These are phyloP conservation scores for Steinernema feltiae DNA, from an alignment of 1,140 invertebrate genomes.

Conservation along the genomic window DNA sequence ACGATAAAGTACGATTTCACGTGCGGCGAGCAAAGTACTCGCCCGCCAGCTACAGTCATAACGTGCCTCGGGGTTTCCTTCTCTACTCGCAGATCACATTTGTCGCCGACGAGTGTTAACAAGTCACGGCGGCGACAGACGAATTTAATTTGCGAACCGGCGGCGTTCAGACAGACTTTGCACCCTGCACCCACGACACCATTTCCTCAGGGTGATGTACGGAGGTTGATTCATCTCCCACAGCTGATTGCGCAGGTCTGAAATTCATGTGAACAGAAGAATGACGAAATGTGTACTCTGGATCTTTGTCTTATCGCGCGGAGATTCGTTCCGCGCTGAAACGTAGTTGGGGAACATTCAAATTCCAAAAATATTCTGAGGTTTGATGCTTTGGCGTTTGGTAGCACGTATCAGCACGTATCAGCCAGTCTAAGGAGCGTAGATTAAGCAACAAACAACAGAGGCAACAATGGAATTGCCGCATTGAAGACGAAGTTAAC, in stretches of 20 bases:
- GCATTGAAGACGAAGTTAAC: no score
- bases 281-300: slow-evolving; percentile 10
- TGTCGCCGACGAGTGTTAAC: not conserved
- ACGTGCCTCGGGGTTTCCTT: slow-evolving; percentile 11
- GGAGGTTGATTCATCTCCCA: not conserved
- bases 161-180: slow-evolving; percentile 1
- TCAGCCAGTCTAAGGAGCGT: no score
- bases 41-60: not conserved
- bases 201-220: not conserved
- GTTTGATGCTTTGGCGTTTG: no score
- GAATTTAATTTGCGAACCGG: not conserved
- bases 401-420: no score
- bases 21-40: slow-evolving; percentile 10
- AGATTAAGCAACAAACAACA: no score
- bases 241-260: not conserved
- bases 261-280: slow-evolving; percentile 1
- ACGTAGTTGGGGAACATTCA: no score
- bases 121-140: not conserved
- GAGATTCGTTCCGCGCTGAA: not conserved
- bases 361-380: no score
- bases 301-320: not conserved
- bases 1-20: not conserved
- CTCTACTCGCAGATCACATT: not conserved
- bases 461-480: no score
- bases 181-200: slow-evolving; percentile 7